Percentiles rank a stretch among this genome's conserved stretches.
Conservation (phyloP, 2,797 vertebrate genomes). For the Sandelia bainsii region DNA sequence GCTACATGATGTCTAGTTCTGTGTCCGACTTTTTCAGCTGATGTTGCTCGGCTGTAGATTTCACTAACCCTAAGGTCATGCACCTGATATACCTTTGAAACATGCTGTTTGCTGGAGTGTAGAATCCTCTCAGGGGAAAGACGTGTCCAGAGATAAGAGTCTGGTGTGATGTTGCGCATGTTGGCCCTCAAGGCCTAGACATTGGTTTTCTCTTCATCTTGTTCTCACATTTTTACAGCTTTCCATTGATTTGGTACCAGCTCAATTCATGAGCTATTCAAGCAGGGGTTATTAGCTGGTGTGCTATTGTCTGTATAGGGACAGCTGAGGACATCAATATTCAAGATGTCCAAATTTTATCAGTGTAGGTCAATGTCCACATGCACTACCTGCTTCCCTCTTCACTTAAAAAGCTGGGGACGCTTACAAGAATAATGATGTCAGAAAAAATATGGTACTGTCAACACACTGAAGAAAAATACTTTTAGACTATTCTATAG, state of each 20-base stretch:
- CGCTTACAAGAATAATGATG: conserved; percentile 16
- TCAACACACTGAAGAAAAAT: too few species aligned
- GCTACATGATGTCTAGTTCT: conserved; percentile 47
- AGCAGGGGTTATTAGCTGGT: conserved; percentile 31
- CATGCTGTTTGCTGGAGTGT: conserved; percentile 78
- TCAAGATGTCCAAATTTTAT: conserved; percentile 41
- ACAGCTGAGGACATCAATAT: conserved; percentile 22
- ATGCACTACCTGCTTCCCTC: conserved; percentile 1
- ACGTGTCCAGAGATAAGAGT: conserved; percentile 82
- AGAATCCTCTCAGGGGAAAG: conserved; percentile 79
- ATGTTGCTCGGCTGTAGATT: conserved; percentile 74
- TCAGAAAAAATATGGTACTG: neutral
- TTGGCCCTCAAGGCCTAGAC: conserved; percentile 80
- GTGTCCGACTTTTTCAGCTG: conserved; percentile 54
- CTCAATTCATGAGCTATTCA: conserved; percentile 53
- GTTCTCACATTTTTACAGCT: conserved; percentile 67
- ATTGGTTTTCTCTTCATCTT: conserved; percentile 73
- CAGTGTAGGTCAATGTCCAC: conserved; percentile 23
- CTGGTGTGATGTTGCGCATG: conserved; percentile 79
- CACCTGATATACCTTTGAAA: conserved; percentile 86
- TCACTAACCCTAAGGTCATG: conserved; percentile 81
- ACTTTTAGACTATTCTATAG: too few species aligned
- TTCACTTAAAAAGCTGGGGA: conserved; percentile 2
- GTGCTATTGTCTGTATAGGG: conserved; percentile 40
- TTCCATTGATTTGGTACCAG: conserved; percentile 68